These are phyloP conservation scores for Hydriomena furcata DNA, from an alignment of 2,888 invertebrate genomes.

Conservation along the genomic window DNA sequence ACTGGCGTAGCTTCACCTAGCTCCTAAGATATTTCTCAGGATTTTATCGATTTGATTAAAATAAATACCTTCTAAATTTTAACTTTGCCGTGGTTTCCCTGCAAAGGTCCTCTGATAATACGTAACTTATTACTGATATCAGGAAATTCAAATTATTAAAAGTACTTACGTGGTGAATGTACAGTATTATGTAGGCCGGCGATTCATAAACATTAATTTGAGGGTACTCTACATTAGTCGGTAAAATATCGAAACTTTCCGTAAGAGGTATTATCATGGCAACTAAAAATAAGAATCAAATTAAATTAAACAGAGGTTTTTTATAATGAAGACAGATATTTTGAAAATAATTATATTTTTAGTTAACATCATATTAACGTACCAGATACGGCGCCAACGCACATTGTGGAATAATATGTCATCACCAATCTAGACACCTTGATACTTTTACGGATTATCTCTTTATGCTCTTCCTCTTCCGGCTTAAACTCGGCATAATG, in stretches of 20 bases:
- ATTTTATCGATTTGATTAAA: too few species aligned
- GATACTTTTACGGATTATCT: conserved; percentile 66
- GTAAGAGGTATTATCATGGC: conserved; percentile 75
- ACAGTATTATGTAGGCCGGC: conserved; percentile 64
- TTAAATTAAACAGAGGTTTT: background rate
- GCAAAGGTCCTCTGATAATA: too few species aligned
- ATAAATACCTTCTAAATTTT: too few species aligned
- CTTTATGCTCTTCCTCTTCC: conserved; percentile 64
- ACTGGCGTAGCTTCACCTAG: too few species aligned
- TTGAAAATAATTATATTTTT: conserved; percentile 10
- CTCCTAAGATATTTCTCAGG: too few species aligned
- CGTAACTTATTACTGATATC: too few species aligned
- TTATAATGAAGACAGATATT: background rate
- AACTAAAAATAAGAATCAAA: conserved; percentile 51
- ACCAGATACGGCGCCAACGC: conserved; percentile 77
- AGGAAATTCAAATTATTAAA: background rate
- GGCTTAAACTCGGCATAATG: conserved; percentile 70
- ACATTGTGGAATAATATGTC: conserved; percentile 73
- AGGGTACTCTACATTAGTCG: conserved; percentile 79
- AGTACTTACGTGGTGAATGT: conserved; percentile 71
- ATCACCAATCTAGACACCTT: conserved; percentile 69
- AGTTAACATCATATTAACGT: conserved; percentile 11
- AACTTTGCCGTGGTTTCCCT: too few species aligned
- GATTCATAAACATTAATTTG: conserved; percentile 65
- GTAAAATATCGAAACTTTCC: conserved; percentile 71